Evolutionary conservation across 2,113 vertebrate genomes (phyloP), one percentile per base, ranked within the genome.

Genomic region (Chinchilla lanigera): DNA sequence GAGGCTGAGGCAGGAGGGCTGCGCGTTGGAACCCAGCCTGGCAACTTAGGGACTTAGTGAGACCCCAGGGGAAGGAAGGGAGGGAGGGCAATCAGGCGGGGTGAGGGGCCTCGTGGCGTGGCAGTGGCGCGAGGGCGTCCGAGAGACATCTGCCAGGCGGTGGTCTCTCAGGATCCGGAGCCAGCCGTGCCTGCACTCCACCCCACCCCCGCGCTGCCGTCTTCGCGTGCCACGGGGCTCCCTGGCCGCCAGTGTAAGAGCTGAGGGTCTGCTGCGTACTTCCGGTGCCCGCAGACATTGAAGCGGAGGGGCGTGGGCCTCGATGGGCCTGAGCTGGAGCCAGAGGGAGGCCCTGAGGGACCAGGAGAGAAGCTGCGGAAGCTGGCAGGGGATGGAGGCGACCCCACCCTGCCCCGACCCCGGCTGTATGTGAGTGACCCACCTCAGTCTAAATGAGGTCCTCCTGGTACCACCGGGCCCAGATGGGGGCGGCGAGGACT

Each of bases 271-370:
- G 80, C 5, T 20, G 26, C 0, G 30, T 19, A 30, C 60, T 75
- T 87, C 60, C 20, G n/a, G 35, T 90, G 0, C 8, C 86, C 44
- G 13, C 77, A 99, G 99, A 99, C 99, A 0, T 98, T 99, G 98
- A 99, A 99, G 83, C 99, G 99, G 97, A 99, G 99, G 95, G 99
- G 99, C 7, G 73, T 99, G 81, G 99, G 99, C 10, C 96, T 99
- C 5, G 99, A 99, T 1, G 96, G 98, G 90, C 97, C 99, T 0
- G 99, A 99, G 97, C 85, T 99, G 78, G 99, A 99, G 94, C 97
- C 98, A 7, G 99, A 99, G 0, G 99, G 99, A 65, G 98, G 97
- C 2, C 56, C 95, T 4, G 98, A 98, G 35, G 99, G 99, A 60
- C 87, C 98, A 0, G 93, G 96, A 8, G 99, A 99, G 47, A 99